These are phyloP conservation scores for Hepsetus odoe DNA, from an alignment of 2,113 vertebrate species.

Conservation along the genomic window DNA sequence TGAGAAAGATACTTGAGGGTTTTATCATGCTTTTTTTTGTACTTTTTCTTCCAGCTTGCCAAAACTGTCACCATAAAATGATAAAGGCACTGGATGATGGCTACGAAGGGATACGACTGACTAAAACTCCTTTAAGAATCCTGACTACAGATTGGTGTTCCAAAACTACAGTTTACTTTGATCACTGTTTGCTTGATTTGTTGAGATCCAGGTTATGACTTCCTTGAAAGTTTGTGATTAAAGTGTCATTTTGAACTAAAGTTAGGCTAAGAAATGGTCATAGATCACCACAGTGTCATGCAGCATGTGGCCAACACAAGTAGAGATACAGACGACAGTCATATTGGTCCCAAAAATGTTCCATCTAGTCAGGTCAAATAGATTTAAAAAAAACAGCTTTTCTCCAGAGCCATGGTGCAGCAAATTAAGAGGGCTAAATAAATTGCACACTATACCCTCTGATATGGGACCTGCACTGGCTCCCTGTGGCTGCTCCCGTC, in stretches of 20 bases:
- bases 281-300: no score
- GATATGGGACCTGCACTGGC: no score
- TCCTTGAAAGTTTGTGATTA: not conserved
- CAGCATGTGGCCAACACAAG: no score
- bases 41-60: conserved; percentile 4
- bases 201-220: not conserved
- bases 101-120: not conserved
- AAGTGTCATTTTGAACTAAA: not conserved
- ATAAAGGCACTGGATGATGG: not conserved
- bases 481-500: no score
- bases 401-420: no score
- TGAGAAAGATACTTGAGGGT: conserved; percentile 6
- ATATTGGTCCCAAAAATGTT: no score
- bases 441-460: no score
- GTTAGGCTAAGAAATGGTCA: no score
- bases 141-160: not conserved
- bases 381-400: no score
- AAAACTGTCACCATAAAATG: conserved; percentile 8
- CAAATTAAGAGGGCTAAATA: no score
- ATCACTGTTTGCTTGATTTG: not conserved
- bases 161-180: conserved; percentile 1
- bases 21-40: conserved; percentile 50
- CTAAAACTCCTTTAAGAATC: not conserved
- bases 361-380: no score
- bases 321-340: no score